phyloP scores from a whole-genome alignment of 2,888 invertebrate genomes.

The Conus canariensis region DNA sequence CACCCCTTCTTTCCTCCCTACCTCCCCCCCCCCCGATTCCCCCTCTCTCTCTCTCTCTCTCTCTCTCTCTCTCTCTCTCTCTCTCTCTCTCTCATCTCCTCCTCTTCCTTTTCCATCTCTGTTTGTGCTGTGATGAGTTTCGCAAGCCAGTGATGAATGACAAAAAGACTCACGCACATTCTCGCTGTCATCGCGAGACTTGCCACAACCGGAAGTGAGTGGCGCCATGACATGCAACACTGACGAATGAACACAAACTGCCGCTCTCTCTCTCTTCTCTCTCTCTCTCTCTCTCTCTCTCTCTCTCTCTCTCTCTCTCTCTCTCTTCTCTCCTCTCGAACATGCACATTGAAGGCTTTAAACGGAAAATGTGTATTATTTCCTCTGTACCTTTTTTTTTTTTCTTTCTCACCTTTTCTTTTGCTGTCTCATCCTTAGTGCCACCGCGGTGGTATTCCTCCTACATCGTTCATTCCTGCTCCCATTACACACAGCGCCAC shows the following conservation, averaged over 20 bases:
- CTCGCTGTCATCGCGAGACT: conserved; percentile 3
- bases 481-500: too few relatives aligned
- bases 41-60: not conserved
- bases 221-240: conserved; percentile 21
- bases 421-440: not conserved
- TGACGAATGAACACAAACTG: not conserved
- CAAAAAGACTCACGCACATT: not conserved
- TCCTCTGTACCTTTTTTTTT: not conserved
- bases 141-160: not conserved
- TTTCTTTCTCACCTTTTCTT: not conserved
- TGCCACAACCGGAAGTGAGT: not conserved
- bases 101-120: not conserved
- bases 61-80: not conserved
- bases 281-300: not conserved
- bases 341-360: not conserved
- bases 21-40: not conserved
- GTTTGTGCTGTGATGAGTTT: not conserved
- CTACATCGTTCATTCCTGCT: too few relatives aligned
- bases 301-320: not conserved
- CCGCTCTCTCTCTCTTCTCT: not conserved
- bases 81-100: not conserved
- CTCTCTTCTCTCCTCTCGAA: not conserved
- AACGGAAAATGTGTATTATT: not conserved
- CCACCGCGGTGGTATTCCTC: too few relatives aligned
- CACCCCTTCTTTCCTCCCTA: not conserved